Percentiles rank a stretch among this genome's conserved stretches.
These are phyloP conservation scores for Lepisosteus oculatus DNA, from an alignment of 2,113 vertebrate species.

Conservation along the genomic window DNA sequence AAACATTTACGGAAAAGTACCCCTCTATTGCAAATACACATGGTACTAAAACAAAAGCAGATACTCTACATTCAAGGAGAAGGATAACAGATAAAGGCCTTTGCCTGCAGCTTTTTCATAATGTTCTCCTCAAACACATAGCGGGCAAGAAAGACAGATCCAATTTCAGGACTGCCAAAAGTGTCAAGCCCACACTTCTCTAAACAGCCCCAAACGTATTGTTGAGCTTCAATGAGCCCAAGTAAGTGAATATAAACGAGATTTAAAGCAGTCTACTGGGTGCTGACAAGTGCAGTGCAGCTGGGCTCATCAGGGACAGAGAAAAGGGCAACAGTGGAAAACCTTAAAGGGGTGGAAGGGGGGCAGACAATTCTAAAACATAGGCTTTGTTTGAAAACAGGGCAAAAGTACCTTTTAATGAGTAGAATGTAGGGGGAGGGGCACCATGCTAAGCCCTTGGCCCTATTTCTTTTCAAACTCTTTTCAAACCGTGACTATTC, in stretches of 20 bases:
- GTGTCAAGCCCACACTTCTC: not conserved
- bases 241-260: conserved; percentile 9
- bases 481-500: conserved; percentile 41
- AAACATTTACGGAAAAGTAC: no score
- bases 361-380: conserved; percentile 39
- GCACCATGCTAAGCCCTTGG: conserved; percentile 7
- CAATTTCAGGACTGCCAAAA: not conserved
- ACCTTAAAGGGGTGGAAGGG: conserved; percentile 41
- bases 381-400: conserved; percentile 18
- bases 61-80: no score
- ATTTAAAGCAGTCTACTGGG: conserved; percentile 19
- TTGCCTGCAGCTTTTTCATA: no score
- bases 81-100: no score
- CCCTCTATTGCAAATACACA: no score
- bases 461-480: conserved; percentile 48
- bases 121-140: not conserved
- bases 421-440: conserved; percentile 54
- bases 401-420: conserved; percentile 26
- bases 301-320: conserved; percentile 28
- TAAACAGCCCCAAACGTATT: conserved; percentile 7
- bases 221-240: conserved; percentile 6
- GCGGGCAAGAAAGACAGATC: not conserved
- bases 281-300: conserved; percentile 35
- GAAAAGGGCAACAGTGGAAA: not conserved
- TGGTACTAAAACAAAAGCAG: no score